A percentile compares a stretch with the other conserved stretches of the same genome.
Evolutionary conservation across 2,113 vertebrate species (phyloP).

Genomic region (Machaerirhynchus nigripectus): DNA sequence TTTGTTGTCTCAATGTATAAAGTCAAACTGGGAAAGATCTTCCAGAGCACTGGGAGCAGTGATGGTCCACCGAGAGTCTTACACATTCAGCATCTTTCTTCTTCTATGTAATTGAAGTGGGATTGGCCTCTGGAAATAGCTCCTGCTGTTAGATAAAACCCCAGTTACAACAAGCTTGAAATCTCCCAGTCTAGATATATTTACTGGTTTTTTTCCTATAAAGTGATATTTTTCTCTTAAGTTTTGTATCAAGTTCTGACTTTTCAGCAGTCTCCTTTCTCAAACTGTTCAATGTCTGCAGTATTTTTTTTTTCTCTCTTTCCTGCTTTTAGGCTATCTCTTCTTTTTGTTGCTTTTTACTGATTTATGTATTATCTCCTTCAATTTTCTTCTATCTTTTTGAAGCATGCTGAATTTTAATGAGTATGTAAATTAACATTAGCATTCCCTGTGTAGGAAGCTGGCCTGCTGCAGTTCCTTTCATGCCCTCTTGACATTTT

Average conservation of each 20-base stretch:
- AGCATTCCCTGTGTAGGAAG: neutral
- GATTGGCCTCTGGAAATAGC: neutral
- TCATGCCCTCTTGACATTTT: slow-evolving; percentile 12
- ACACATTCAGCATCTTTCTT: neutral
- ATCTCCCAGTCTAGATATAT: neutral
- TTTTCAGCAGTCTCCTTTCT: neutral
- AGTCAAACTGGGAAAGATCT: neutral
- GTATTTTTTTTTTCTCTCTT: neutral
- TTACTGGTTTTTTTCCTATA: neutral
- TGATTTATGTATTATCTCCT: neutral
- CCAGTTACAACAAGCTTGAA: neutral
- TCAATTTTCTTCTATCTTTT: slow-evolving; percentile 31
- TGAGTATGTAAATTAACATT: slow-evolving; percentile 29
- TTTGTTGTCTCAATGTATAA: neutral
- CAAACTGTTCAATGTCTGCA: neutral
- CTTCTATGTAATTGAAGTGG: neutral
- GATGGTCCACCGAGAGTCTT: neutral
- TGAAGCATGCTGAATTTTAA: slow-evolving; percentile 47
- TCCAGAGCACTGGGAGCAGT: neutral
- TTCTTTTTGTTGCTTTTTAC: neutral
- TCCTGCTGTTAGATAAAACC: neutral
- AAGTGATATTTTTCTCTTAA: neutral
- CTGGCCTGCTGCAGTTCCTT: neutral
- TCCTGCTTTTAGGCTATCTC: neutral
- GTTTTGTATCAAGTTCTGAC: neutral